These are phyloP conservation scores for Gymnocephalus cernua DNA, from an alignment of 2,113 vertebrate species.

Conservation along the genomic window DNA sequence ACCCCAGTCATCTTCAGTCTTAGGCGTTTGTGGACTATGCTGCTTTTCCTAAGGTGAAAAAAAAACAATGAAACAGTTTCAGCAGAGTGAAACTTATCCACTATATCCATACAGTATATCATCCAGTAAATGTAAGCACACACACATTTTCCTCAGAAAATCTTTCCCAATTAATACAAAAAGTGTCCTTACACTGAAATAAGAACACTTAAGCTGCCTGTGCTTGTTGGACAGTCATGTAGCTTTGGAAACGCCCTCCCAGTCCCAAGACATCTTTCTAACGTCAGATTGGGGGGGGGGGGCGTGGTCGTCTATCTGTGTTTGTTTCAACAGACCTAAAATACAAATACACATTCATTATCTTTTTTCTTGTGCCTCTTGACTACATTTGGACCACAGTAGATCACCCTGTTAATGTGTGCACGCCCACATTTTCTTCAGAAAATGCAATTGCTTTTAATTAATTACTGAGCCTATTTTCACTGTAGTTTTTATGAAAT, in stretches of 20 bases:
- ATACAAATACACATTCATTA: background rate
- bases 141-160: too few relatives aligned
- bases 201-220: too few relatives aligned
- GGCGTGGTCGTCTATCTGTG: too few relatives aligned
- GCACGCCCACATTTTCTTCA: background rate
- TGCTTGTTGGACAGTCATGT: background rate
- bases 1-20: background rate
- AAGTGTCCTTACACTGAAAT: too few relatives aligned
- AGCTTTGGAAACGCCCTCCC: too few relatives aligned
- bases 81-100: too few relatives aligned
- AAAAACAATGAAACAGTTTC: too few relatives aligned
- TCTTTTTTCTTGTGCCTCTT: background rate
- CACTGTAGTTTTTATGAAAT: background rate
- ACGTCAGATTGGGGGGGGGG: background rate
- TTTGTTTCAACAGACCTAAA: too few relatives aligned
- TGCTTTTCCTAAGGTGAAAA: background rate
- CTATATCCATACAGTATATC: too few relatives aligned
- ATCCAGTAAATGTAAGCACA: too few relatives aligned
- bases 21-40: background rate
- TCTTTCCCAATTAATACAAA: too few relatives aligned
- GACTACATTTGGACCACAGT: background rate
- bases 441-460: background rate
- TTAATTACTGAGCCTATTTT: background rate
- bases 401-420: background rate
- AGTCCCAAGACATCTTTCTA: too few relatives aligned